Percentiles rank a stretch among this genome's conserved stretches.
Evolutionary conservation across 2,797 vertebrate genomes (phyloP).

Genomic region (Phoebastria nigripes): DNA sequence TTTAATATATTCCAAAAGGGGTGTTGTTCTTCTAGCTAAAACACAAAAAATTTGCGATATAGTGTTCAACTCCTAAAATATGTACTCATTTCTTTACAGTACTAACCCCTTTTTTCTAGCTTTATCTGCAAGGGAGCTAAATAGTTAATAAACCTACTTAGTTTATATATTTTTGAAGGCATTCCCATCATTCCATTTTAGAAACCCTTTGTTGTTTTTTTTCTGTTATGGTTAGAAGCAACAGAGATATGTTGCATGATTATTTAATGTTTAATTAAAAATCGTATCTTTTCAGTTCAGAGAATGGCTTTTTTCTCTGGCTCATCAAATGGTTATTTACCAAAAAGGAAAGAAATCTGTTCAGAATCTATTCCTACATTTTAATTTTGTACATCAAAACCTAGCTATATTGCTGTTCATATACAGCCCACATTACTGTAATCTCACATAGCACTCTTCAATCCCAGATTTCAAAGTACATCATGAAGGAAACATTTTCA

Average conservation of each 20-base stretch:
- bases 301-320: neutral
- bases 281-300: neutral
- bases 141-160: neutral
- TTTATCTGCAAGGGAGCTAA: constrained; percentile 35
- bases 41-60: constrained; percentile 70
- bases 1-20: constrained; percentile 97
- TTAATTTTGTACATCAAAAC: neutral
- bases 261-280: neutral
- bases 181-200: neutral
- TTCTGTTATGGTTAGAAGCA: neutral
- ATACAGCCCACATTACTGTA: neutral
- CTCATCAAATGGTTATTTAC: neutral
- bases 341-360: neutral
- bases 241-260: neutral
- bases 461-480: neutral
- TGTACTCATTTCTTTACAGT: constrained; percentile 46
- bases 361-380: neutral
- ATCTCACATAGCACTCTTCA: neutral
- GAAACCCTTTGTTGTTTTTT: neutral
- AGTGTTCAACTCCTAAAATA: constrained; percentile 64
- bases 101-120: constrained; percentile 17
- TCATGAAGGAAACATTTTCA: neutral
- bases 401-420: neutral
- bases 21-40: constrained; percentile 95
- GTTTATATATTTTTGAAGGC: neutral